These are phyloP conservation scores for Oncorhynchus mykiss DNA, from an alignment of 2,113 vertebrate species.

Conservation along the genomic window DNA sequence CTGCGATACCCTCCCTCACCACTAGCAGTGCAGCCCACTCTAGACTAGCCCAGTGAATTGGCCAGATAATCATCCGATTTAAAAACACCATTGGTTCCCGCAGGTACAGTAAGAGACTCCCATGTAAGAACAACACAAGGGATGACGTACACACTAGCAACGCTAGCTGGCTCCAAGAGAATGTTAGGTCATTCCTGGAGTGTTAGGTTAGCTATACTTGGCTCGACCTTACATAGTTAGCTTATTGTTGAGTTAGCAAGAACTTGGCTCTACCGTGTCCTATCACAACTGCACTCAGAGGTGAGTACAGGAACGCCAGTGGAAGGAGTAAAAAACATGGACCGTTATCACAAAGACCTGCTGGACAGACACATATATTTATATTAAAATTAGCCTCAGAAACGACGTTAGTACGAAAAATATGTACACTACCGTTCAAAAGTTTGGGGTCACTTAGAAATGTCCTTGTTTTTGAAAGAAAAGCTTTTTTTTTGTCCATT, in stretches of 20 bases:
- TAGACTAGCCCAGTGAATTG: background rate
- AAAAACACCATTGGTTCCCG: background rate
- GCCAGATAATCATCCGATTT: background rate
- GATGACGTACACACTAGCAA: background rate
- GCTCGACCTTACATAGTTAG: constrained; percentile 8
- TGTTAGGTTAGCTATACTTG: constrained; percentile 23
- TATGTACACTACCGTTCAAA: background rate
- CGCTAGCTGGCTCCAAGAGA: constrained; percentile 14
- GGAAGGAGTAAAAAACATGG: background rate
- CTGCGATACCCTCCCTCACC: too few species aligned
- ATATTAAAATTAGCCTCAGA: constrained; percentile 74
- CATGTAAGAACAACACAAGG: constrained; percentile 39
- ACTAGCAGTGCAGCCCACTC: background rate
- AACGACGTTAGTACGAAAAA: constrained; percentile 55
- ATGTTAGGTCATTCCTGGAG: constrained; percentile 26
- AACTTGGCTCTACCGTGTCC: constrained; percentile 24
- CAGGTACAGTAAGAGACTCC: constrained; percentile 25
- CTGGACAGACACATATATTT: constrained; percentile 80
- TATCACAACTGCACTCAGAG: background rate
- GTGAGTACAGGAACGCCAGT: constrained; percentile 13
- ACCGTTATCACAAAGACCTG: constrained; percentile 80
- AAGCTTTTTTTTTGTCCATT: too few species aligned
- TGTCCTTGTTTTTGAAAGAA: too few species aligned
- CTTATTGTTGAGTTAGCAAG: constrained; percentile 2
- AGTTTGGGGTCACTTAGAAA: too few species aligned